These are phyloP conservation scores for Sinocyclocheilus rhinocerous DNA, from an alignment of 2,113 vertebrate species.

Conservation along the genomic window DNA sequence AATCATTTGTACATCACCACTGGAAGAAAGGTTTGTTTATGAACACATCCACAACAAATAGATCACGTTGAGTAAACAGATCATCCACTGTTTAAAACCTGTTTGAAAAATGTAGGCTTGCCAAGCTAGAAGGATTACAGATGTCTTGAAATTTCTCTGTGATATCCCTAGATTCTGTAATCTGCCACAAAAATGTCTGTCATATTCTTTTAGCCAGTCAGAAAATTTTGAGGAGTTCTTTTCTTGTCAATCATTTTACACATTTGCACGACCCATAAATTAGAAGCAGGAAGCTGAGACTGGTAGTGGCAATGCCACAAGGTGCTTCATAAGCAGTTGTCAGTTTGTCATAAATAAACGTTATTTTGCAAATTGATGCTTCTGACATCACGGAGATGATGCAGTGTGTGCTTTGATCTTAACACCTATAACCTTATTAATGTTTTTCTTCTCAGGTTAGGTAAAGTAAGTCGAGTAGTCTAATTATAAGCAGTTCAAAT, in stretches of 20 bases:
- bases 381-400: too few species aligned
- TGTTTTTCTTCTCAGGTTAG: too few species aligned
- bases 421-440: too few species aligned
- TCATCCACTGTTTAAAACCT: background rate
- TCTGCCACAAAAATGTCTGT: background rate
- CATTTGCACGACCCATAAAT: too few species aligned
- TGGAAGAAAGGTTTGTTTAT: slow-evolving; percentile 50
- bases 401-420: too few species aligned
- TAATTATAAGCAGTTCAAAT: too few species aligned
- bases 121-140: background rate
- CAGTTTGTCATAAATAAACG: too few species aligned
- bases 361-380: too few species aligned
- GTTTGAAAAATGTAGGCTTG: background rate
- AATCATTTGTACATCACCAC: slow-evolving; percentile 87
- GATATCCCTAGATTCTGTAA: background rate
- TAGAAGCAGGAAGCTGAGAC: too few species aligned
- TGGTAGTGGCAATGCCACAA: too few species aligned
- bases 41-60: background rate
- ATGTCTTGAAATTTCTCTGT: background rate
- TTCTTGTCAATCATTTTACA: background rate
- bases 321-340: too few species aligned
- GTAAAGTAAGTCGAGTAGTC: too few species aligned
- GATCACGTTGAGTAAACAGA: background rate
- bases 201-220: background rate
- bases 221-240: background rate